Base-by-base conservation (phyloP, 2,888 invertebrate genomes). In the Amblyjoppa fuscipennis region DNA sequence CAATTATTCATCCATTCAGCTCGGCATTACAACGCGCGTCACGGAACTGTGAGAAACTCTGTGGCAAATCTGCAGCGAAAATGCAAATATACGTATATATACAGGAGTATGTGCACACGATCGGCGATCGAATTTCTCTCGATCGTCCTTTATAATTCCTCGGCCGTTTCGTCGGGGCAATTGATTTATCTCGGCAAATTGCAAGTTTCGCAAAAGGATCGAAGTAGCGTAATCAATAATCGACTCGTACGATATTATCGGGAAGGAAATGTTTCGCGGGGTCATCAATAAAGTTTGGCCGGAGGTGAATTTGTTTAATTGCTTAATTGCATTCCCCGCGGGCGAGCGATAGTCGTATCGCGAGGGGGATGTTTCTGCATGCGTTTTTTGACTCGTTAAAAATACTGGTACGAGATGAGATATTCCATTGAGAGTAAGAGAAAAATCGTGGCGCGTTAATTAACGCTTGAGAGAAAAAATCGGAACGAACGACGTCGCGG, bases 301-400 rank as follows among this genome's bases (percentile, higher is more conserved):
- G 87, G 89, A 88, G 91, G 92, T 89, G 89, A 91, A 92, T 93
- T 93, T 93, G 92, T 93, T 93, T 93, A 93, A 93, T 93, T 93
- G 95, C 95, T 94, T 94, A 95, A 95, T 95, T 95, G 95, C 95
- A 94, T 82, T 84, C 90, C 90, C 83, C 82, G 77, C 89, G 89
- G 90, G 5, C 64, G 34, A 7, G 7, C 16, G 7, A 16, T 6
- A 34, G 31, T 64, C 75, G 59, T 80, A 79, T 70, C 61, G 61
- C 59, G 73, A 70, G 81, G 59, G 25, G 25, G 45, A 20, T n/a
- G 66, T 49, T 34, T 25, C 61, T n/a, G 51, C 38, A 7, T 64
- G 64, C 49, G 66, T 45, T 49, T 49, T 5, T 49, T 5, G 11
- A 41, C 20, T 25, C 56, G 56, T 49, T 69, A 61, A 77, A 69